Evolutionary conservation across 64 coral and sea anemone species (phyloP).

Genomic region (Pachyseris speciosa): DNA sequence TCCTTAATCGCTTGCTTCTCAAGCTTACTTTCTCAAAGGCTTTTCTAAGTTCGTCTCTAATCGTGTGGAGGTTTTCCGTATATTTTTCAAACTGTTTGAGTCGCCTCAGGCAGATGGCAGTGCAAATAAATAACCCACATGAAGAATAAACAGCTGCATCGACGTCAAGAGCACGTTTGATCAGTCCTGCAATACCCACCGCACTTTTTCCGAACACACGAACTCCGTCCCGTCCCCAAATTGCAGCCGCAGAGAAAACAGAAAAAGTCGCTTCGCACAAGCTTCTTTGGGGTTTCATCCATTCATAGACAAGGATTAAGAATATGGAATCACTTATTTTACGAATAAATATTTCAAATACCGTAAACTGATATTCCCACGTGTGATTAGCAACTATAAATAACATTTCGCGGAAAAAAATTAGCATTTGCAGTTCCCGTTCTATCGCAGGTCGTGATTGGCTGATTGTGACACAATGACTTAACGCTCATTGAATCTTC

Average conservation of each 20-base stretch:
- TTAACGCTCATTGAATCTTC: too few species aligned
- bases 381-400: too few species aligned
- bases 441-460: too few species aligned
- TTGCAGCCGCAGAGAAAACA: background rate
- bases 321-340: too few species aligned
- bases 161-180: slow-evolving; percentile 17
- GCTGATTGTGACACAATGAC: too few species aligned
- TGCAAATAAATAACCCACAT: slow-evolving; percentile 54
- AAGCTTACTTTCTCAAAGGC: background rate
- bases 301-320: too few species aligned
- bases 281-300: too few species aligned
- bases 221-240: background rate
- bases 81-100: background rate
- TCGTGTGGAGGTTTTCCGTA: background rate
- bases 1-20: background rate
- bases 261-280: background rate
- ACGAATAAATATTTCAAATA: too few species aligned
- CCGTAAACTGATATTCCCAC: too few species aligned
- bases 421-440: too few species aligned
- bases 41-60: slow-evolving; percentile 1
- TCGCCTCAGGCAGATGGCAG: background rate
- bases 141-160: background rate
- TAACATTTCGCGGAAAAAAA: too few species aligned
- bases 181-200: slow-evolving; percentile 12
- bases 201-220: slow-evolving; percentile 55